A percentile compares a stretch with the other conserved stretches of the same genome.
These are phyloP conservation scores for Pachyseris speciosa DNA, from an alignment of 64 coral and sea anemone species.

Conservation along the genomic window DNA sequence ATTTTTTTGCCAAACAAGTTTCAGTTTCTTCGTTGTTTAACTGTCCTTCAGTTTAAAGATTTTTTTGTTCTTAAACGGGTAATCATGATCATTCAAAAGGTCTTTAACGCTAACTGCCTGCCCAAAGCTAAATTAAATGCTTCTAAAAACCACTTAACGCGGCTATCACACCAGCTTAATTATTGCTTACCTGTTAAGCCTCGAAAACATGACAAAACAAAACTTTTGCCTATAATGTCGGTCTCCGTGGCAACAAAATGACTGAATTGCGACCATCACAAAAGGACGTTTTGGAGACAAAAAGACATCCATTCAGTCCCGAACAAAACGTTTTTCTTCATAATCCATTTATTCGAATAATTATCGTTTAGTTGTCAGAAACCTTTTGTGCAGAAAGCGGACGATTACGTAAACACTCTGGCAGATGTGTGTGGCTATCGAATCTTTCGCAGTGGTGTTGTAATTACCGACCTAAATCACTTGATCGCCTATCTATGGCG, in stretches of 20 bases:
- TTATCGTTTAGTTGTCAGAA: background rate
- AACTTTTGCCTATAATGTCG: background rate
- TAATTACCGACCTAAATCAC: constrained; percentile 16
- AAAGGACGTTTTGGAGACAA: background rate
- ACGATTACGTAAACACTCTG: background rate
- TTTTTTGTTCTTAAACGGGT: background rate
- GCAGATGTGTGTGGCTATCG: background rate
- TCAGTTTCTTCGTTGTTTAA: background rate
- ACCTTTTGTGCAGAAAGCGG: background rate
- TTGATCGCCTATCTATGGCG: background rate
- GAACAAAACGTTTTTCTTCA: background rate
- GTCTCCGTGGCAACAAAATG: background rate
- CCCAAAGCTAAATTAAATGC: background rate
- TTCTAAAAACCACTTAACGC: background rate
- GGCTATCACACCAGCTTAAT: background rate
- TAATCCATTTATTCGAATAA: background rate
- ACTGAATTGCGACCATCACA: background rate
- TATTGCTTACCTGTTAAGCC: background rate
- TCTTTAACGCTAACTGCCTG: background rate
- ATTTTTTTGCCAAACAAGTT: background rate
- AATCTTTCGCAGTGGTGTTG: background rate
- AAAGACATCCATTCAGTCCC: background rate
- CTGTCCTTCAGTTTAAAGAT: background rate
- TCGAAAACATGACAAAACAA: background rate
- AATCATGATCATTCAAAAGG: constrained; percentile 16